A percentile compares a stretch with the other conserved stretches of the same genome.
These are phyloP conservation scores for Taphrorychus bicolor DNA, from an alignment of 2,888 invertebrate genomes.

Conservation along the genomic window DNA sequence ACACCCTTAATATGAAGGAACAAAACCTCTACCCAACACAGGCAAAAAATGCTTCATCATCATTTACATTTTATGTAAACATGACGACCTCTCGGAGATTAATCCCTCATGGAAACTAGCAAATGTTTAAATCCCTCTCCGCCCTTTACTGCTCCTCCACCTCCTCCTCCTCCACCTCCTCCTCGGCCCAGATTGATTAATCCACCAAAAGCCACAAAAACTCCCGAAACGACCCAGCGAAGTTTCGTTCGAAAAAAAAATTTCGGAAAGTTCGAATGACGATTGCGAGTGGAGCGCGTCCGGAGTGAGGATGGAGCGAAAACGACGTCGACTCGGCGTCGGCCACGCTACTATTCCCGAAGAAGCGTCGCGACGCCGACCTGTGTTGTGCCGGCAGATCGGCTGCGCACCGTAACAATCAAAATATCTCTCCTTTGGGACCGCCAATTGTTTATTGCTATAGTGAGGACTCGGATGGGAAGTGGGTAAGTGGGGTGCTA, in stretches of 20 bases:
- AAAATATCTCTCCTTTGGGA: not conserved
- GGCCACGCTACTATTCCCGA: slow-evolving; percentile 55
- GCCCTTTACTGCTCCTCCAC: too few relatives aligned
- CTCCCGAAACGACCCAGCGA: not conserved
- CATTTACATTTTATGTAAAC: not conserved
- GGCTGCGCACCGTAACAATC: slow-evolving; percentile 48
- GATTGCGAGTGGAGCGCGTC: not conserved
- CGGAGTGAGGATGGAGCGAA: slow-evolving; percentile 48
- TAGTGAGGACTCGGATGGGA: not conserved
- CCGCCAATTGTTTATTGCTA: not conserved
- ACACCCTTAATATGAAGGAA: not conserved
- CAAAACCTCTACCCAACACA: not conserved
- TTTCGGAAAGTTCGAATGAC: slow-evolving; percentile 18
- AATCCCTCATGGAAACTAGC: not conserved
- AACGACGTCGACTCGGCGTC: slow-evolving; percentile 53
- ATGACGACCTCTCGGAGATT: not conserved
- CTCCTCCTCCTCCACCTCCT: too few relatives aligned
- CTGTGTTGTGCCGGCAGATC: slow-evolving; percentile 41
- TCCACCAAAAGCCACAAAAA: slow-evolving; percentile 5
- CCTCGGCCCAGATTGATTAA: not conserved
- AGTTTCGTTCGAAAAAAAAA: not conserved
- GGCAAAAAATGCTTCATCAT: not conserved
- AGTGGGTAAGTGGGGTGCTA: not conserved
- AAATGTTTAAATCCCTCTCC: not conserved
- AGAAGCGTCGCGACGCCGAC: slow-evolving; percentile 45